Evolutionary conservation across 30 jellyfish, hydroid and myxozoan species (phyloP).

Genomic region (Mastigias papua): DNA sequence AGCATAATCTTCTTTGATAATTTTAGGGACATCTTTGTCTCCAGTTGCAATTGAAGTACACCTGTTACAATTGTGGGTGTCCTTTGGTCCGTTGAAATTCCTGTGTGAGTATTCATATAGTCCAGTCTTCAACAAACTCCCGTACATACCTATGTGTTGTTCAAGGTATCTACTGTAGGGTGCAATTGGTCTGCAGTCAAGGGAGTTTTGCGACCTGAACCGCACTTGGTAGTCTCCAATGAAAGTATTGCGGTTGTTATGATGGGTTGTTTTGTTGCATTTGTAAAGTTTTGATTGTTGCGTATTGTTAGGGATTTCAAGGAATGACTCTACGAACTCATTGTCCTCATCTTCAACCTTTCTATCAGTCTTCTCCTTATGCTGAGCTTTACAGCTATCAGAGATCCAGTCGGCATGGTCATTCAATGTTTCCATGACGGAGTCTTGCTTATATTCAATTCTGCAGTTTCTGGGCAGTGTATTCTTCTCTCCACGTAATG

Average conservation of each 20-base stretch:
- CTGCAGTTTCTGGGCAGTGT: too few species aligned
- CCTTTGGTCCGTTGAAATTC: not conserved
- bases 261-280: not conserved
- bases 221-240: not conserved
- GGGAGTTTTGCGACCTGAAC: not conserved
- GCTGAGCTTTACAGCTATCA: not conserved
- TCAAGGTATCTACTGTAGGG: conserved; percentile 46
- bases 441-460: too few species aligned
- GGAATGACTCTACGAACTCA: not conserved
- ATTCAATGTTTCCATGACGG: too few species aligned
- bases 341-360: not conserved
- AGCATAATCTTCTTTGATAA: conserved; percentile 7
- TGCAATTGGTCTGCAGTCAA: conserved; percentile 21
- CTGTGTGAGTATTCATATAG: not conserved
- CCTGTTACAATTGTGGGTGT: not conserved
- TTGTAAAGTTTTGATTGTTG: not conserved
- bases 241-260: not conserved
- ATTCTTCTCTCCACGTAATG: too few species aligned
- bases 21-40: conserved; percentile 1
- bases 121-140: not conserved
- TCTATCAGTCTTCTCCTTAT: too few species aligned
- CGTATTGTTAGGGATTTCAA: not conserved
- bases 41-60: not conserved
- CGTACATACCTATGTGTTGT: not conserved
- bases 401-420: not conserved